phyloP scores from a whole-genome alignment of 2,888 invertebrate genomes.

The Aphidoletes aphidimyza region DNA sequence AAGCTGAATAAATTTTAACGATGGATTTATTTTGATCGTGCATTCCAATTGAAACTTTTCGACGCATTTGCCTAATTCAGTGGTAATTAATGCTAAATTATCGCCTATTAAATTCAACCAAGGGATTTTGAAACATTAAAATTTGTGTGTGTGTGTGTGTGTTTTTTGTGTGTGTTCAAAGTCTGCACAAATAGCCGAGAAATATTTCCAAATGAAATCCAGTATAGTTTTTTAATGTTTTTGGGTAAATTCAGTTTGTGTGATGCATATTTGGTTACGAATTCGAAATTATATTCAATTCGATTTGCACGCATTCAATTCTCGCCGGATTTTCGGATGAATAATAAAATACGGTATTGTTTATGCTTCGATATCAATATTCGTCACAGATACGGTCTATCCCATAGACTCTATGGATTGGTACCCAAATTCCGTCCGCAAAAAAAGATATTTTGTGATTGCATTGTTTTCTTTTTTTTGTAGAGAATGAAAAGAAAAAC shows the following conservation, averaged over 20 bases:
- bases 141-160: no score
- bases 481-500: neutral
- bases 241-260: no score
- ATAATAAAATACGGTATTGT: neutral
- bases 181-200: neutral
- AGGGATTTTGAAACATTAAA: constrained; percentile 18
- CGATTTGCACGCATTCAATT: neutral
- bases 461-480: neutral
- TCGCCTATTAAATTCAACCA: constrained; percentile 41
- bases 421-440: no score
- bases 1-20: neutral
- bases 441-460: neutral
- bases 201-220: neutral
- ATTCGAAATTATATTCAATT: neutral
- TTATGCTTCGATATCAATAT: neutral
- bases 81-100: constrained; percentile 40
- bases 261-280: no score
- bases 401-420: no score
- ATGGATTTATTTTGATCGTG: constrained; percentile 26
- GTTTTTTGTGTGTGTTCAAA: neutral
- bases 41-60: constrained; percentile 37
- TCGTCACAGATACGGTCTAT: no score
- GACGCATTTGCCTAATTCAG: neutral
- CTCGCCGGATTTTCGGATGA: neutral
- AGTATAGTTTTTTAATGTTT: neutral